Evolutionary conservation across 2,797 vertebrate genomes (phyloP), one percentile per base, ranked within the genome.

Genomic region (Picus viridis): DNA sequence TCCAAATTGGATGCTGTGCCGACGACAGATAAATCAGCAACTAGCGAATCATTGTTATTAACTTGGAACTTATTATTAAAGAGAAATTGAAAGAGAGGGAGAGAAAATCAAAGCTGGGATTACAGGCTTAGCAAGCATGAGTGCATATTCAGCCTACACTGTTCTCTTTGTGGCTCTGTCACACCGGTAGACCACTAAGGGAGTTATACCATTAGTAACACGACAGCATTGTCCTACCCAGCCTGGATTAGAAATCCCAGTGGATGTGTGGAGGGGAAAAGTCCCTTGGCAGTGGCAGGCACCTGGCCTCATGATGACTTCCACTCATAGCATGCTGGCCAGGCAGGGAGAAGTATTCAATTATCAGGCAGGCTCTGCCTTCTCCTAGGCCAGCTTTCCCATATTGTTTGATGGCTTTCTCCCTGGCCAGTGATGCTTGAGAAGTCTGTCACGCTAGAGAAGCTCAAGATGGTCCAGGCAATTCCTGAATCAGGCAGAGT

Each of bases 61-160:
- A 94, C 69, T 94, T 90, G 72, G 86, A 94, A 92, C 51, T 80
- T 85, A 94, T 91, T 90, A 92, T 72, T 79, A 1, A 29, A 45
- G 23, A 51, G 23, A 51, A 51, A 51, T 51, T 24, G 49, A 78
- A 85, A 71, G 84, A 82, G 64, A 92, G 16, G 23, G 71, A 94
- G 77, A 92, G 81, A 88, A 93, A 95, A 95, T 92, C 75, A 92
- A 92, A 96, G 93, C 96, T 80, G 88, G 94, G 95, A 96, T 96
- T 96, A 96, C 78, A 93, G 94, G 91, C 91, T 96, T 96, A 96
- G 88, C 90, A 93, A 91, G 90, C 86, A 65, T 80, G 91, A 95
- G 78, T 80, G 88, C 83, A 83, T 94, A 93, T 94, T 96, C 95
- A 96, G 93, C 95, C 94, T 94, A 90, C 96, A 94, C 96, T 94